Evolutionary conservation across 2,113 vertebrate genomes (phyloP).

Genomic region (Nothocercus julius): DNA sequence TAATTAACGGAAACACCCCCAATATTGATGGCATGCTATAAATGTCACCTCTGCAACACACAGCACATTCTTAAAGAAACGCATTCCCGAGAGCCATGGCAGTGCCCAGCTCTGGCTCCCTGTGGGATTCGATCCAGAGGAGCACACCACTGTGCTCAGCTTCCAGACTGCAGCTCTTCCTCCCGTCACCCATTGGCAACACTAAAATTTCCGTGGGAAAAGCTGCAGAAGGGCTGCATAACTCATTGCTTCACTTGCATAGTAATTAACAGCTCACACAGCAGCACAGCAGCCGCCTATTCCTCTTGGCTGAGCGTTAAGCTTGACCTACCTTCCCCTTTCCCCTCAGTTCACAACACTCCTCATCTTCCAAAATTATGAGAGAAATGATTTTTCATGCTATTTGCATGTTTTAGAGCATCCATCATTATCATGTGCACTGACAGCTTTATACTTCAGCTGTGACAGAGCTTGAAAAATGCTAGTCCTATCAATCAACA

Average conservation of each 20-base stretch:
- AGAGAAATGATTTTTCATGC: conserved; percentile 70
- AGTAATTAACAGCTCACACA: conserved; percentile 60
- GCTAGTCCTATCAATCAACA: conserved; percentile 70
- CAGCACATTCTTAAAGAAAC: conserved; percentile 2
- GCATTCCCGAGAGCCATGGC: accelerated
- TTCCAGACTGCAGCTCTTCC: not conserved
- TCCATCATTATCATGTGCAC: conserved; percentile 72
- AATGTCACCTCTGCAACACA: conserved; percentile 43
- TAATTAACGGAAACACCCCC: conserved; percentile 63
- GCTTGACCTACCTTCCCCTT: conserved; percentile 56
- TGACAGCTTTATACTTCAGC: conserved; percentile 75
- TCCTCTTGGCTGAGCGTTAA: conserved; percentile 60
- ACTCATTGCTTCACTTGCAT: conserved; percentile 48
- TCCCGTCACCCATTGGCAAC: not conserved
- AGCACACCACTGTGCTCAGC: not conserved
- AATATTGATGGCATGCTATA: conserved; percentile 50
- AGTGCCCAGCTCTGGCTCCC: not conserved
- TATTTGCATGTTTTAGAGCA: conserved; percentile 76
- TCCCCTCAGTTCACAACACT: conserved; percentile 62
- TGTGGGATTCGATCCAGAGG: not conserved
- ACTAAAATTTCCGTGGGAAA: conserved; percentile 54
- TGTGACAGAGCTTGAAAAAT: conserved; percentile 76
- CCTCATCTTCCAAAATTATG: conserved; percentile 74
- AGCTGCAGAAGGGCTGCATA: not conserved
- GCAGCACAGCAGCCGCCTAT: conserved; percentile 4